Conservation (phyloP, 2,113 vertebrate species). For the Cyprinodon brontotheroides region DNA sequence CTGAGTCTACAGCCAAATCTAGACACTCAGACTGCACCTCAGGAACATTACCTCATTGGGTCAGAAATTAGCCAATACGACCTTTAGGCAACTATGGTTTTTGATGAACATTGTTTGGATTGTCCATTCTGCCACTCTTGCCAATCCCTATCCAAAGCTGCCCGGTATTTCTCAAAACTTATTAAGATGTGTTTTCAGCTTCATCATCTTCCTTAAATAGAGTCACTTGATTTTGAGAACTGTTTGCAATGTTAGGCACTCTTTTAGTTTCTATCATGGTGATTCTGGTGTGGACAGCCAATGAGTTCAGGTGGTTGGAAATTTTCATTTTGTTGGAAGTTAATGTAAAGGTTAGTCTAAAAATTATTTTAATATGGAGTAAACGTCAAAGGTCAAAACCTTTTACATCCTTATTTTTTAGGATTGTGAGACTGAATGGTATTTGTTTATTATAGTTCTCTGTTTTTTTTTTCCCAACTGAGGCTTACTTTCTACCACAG, state of each 20-base stretch:
- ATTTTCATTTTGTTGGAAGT: not conserved
- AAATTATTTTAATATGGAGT: no score
- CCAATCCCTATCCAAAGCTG: not conserved
- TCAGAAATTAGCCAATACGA: not conserved
- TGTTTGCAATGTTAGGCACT: not conserved
- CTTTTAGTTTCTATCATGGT: not conserved
- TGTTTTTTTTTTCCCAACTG: not conserved
- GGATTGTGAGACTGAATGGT: not conserved
- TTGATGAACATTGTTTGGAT: not conserved
- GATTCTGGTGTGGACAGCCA: not conserved
- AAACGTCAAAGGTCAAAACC: no score
- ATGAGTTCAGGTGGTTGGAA: not conserved
- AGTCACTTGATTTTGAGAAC: not conserved
- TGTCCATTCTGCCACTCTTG: not conserved
- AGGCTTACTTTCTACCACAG: not conserved
- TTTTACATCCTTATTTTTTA: not conserved
- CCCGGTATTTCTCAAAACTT: not conserved
- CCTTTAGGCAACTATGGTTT: not conserved
- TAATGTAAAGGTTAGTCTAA: not conserved
- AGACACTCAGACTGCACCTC: not conserved
- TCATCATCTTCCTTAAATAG: not conserved
- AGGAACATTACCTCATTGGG: not conserved
- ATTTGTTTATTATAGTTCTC: not conserved
- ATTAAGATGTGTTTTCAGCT: not conserved
- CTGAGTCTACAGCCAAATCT: no score